Evolutionary conservation across 2,797 vertebrate genomes (phyloP).

Genomic region (Rhinichthys osculus): DNA sequence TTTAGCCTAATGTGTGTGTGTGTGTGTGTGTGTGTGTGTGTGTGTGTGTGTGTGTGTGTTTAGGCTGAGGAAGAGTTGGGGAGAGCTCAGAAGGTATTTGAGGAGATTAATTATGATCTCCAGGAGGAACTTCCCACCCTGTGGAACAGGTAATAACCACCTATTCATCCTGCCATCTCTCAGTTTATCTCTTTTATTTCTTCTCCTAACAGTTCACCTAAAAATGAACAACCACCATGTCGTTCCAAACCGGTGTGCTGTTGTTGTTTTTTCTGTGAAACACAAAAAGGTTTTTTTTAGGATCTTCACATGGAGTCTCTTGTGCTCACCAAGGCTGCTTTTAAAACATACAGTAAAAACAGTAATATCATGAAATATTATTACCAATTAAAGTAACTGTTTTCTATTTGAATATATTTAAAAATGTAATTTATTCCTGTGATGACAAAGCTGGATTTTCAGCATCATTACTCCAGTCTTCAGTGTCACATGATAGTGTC

Average conservation of each 20-base stretch:
- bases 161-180: background rate
- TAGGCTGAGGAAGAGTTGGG: slow-evolving; percentile 96
- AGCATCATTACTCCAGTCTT: too few species aligned
- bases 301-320: background rate
- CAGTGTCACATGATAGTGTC: background rate
- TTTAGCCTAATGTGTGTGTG: slow-evolving; percentile 30
- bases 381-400: background rate
- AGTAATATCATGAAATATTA: background rate
- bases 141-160: slow-evolving; percentile 86
- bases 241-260: background rate
- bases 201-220: background rate
- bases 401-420: background rate
- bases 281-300: background rate
- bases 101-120: slow-evolving; percentile 95
- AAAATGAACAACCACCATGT: background rate
- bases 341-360: background rate
- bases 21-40: slow-evolving; percentile 51
- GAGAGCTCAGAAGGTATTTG: slow-evolving; percentile 96
- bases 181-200: background rate
- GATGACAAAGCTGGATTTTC: background rate
- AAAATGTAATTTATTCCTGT: background rate
- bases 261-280: background rate
- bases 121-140: slow-evolving; percentile 94
- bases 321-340: background rate
- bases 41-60: slow-evolving; percentile 45